phyloP scores from a whole-genome alignment of 1,140 invertebrate genomes.

The Aphelenchoides fujianensis region DNA sequence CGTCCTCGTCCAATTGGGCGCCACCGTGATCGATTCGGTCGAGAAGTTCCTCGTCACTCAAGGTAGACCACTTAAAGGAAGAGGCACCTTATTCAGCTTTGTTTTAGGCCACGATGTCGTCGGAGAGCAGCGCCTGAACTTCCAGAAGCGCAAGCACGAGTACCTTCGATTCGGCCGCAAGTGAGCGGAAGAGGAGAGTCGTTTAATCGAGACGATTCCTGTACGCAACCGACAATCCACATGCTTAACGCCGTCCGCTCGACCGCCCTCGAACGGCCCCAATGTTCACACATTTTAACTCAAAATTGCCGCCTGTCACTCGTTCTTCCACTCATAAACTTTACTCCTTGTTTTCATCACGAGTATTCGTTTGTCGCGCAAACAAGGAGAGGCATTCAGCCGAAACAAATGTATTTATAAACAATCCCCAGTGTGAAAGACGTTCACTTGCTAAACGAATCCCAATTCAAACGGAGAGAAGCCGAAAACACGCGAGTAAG shows the following conservation, averaged over 20 bases:
- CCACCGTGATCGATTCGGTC: conserved; percentile 54
- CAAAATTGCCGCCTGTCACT: not conserved
- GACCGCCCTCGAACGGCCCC: not conserved
- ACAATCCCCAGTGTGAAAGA: too few species aligned
- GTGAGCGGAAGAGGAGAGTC: conserved; percentile 18
- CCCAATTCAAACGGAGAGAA: too few species aligned
- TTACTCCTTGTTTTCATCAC: not conserved
- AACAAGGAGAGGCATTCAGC: not conserved
- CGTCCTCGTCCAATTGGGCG: conserved; percentile 54
- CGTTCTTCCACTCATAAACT: not conserved
- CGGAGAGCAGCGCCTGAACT: not conserved
- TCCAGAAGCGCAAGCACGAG: conserved; percentile 44
- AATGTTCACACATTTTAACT: too few species aligned
- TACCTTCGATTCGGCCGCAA: conserved; percentile 55
- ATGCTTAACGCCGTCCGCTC: not conserved
- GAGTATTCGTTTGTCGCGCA: too few species aligned
- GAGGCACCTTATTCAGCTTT: too few species aligned
- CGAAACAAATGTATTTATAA: conserved; percentile 1
- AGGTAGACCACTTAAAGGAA: conserved; percentile 34
- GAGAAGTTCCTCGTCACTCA: conserved; percentile 54
- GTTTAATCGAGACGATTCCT: not conserved
- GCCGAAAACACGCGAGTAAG: too few species aligned
- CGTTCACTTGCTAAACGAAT: too few species aligned
- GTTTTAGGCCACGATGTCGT: conserved; percentile 15
- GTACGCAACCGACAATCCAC: not conserved